Evolutionary conservation across 1,140 invertebrate species (phyloP), one percentile per base, ranked within the genome.

Genomic region (Telenomus remus): DNA sequence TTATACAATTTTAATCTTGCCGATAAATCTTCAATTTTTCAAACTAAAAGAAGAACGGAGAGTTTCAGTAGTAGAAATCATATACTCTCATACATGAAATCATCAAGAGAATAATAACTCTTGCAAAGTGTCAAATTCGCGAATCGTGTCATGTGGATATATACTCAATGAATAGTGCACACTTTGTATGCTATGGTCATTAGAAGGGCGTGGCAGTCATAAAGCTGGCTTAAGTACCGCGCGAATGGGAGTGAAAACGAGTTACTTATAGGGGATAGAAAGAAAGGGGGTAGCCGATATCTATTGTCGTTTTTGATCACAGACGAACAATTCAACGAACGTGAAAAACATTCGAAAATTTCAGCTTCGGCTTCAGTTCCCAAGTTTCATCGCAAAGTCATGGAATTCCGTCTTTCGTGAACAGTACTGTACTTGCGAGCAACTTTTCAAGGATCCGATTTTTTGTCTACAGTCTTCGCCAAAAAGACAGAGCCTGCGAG

Each of bases 401-500:
- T 53, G 43, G 54, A 72, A 72, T 72, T 72, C 48, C 54, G 39
- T 34, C 54, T 64, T 64, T 53, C 48, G 16, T 39, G 48, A 10
- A 49, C 54, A 16, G 14, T 51, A 35, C 35, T 14, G 44, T 44
- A 57, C 27, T 57, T 37, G 46, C 19, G 14, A 60, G 51, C 35
- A 73, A 73, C 60, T 65, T 73, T 60, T 65, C 44, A 65, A 73
- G 70, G 60, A 73, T 65, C 34, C 57, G 39, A 71, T 57, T 61
- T 64, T 64, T 64, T 44, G 54, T 9, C 10, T 19, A 42, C 33
- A 37, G 42, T 27, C 65, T 53, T 47, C 53, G 33, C 49, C 15
- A 51, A 35, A 65, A 33, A 47, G 13, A 43, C 35, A 43, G 27
- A 37, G 11, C 55, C 11, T 39, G 19, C 16, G 7, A 9, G 34